Percentiles rank a stretch among this genome's conserved stretches.
Evolutionary conservation across 2,888 invertebrate species (phyloP).

Genomic region (Xestia ashworthii): DNA sequence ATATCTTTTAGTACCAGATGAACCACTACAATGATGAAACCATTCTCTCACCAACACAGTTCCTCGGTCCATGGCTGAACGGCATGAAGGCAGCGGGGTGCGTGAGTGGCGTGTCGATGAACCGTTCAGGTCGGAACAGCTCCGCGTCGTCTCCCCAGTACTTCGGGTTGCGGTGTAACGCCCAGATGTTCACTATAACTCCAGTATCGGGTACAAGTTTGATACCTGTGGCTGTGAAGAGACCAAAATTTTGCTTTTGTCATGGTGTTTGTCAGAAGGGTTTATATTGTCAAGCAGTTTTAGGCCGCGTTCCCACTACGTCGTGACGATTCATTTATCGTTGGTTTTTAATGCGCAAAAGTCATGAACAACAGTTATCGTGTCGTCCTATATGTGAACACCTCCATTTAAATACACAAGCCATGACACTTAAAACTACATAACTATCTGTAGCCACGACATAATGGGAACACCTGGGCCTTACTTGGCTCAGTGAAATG

Average conservation of each 20-base stretch:
- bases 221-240: conserved; percentile 22
- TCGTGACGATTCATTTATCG: too few species aligned
- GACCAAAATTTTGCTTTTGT: not conserved
- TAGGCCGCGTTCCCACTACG: not conserved
- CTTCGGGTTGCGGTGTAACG: conserved; percentile 83
- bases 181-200: conserved; percentile 66
- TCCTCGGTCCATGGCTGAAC: conserved; percentile 74
- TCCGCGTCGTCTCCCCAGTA: conserved; percentile 76
- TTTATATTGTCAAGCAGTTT: not conserved
- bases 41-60: conserved; percentile 69
- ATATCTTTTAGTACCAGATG: not conserved
- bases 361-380: too few species aligned
- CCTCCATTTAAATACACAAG: too few species aligned
- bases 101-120: conserved; percentile 61
- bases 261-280: not conserved
- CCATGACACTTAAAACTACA: too few species aligned
- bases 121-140: conserved; percentile 74
- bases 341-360: too few species aligned
- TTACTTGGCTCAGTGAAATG: not conserved
- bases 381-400: too few species aligned
- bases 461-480: too few species aligned
- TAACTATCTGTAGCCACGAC: too few species aligned
- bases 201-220: not conserved
- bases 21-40: not conserved
- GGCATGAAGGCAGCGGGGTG: conserved; percentile 72